Conservation (phyloP, 2,113 vertebrate genomes). For the Thunnus maccoyii region DNA sequence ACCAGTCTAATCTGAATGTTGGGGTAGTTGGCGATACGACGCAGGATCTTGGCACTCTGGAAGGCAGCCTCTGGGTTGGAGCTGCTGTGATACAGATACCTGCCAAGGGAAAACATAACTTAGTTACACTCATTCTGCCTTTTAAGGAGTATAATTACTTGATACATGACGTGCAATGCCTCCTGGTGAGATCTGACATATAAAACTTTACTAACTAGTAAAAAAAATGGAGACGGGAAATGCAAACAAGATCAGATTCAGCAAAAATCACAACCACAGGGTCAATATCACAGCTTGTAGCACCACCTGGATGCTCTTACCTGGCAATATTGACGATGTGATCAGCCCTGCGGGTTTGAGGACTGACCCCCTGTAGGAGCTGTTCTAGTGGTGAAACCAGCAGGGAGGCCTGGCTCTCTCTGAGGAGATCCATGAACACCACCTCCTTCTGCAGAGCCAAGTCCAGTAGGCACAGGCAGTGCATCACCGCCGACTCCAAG, state of each 20-base stretch:
- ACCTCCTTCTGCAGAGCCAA: slow-evolving; percentile 95
- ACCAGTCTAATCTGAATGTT: slow-evolving; percentile 96
- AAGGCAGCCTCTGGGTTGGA: slow-evolving; percentile 95
- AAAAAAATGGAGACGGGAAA: neutral
- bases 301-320: slow-evolving; percentile 66
- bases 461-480: slow-evolving; percentile 93
- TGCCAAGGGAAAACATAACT: slow-evolving; percentile 66
- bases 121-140: neutral
- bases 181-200: neutral
- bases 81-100: slow-evolving; percentile 94
- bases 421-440: slow-evolving; percentile 94
- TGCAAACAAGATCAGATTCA: neutral
- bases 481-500: slow-evolving; percentile 93
- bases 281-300: neutral
- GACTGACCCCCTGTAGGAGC: slow-evolving; percentile 95
- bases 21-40: slow-evolving; percentile 92
- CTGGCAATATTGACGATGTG: slow-evolving; percentile 96
- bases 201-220: neutral
- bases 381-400: slow-evolving; percentile 95
- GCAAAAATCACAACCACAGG: neutral
- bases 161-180: neutral
- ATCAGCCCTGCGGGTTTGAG: slow-evolving; percentile 93
- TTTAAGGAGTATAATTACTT: neutral
- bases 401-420: slow-evolving; percentile 94
- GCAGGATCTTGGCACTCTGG: slow-evolving; percentile 96